phyloP scores from a whole-genome alignment of 2,888 invertebrate species.

The Campopleginae sp. region DNA sequence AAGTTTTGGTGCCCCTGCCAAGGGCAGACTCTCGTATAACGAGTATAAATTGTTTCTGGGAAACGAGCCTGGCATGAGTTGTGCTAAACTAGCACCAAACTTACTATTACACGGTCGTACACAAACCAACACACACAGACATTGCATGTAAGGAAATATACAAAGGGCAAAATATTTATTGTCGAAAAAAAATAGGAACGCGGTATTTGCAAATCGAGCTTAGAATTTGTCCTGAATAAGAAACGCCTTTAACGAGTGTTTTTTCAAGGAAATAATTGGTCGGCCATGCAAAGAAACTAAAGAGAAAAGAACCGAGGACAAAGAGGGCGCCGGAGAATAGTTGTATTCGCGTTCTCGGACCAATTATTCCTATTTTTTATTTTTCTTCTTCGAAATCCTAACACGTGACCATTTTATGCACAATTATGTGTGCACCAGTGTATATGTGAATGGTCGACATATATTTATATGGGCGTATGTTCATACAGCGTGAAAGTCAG shows the following conservation, averaged over 20 bases:
- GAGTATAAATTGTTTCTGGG: constrained; percentile 48
- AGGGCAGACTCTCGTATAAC: constrained; percentile 31
- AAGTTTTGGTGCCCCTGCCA: constrained; percentile 13
- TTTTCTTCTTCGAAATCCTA: constrained; percentile 50
- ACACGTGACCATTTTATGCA: constrained; percentile 51
- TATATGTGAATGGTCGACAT: constrained; percentile 29
- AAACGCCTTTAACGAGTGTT: constrained; percentile 44
- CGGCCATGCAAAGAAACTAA: constrained; percentile 19
- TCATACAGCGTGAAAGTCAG: constrained; percentile 33
- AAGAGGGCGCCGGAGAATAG: constrained; percentile 13
- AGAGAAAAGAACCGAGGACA: constrained; percentile 19
- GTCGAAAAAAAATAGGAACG: constrained; percentile 23
- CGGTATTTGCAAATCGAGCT: constrained; percentile 12
- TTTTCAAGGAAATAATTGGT: constrained; percentile 58
- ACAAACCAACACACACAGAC: neutral
- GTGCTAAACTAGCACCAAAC: constrained; percentile 27
- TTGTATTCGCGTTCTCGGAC: constrained; percentile 55
- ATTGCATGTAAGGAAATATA: neutral
- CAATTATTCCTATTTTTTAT: constrained; percentile 48
- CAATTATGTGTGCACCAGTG: neutral
- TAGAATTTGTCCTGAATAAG: constrained; percentile 8
- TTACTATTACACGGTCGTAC: constrained; percentile 14
- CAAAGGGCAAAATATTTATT: constrained; percentile 18
- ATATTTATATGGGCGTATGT: constrained; percentile 44
- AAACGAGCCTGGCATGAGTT: constrained; percentile 42